Evolutionary conservation across 2,888 invertebrate species (phyloP).

Genomic region (Drosophila leonis): DNA sequence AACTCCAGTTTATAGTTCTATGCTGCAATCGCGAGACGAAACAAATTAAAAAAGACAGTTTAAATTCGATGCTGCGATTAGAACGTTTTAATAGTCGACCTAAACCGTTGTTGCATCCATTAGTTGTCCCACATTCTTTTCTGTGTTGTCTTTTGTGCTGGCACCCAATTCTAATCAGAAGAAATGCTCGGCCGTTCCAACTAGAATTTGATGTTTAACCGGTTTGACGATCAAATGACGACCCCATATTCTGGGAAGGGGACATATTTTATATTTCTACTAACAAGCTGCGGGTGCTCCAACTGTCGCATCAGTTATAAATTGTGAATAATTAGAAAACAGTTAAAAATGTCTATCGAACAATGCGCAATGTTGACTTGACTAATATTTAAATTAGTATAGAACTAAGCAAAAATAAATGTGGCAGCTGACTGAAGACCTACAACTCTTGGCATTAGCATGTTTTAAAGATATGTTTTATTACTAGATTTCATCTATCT

Average conservation of each 20-base stretch:
- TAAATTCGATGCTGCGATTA: conserved; percentile 2
- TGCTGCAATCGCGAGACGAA: conserved; percentile 43
- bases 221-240: conserved; percentile 31
- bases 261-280: not conserved
- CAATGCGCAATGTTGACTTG: conserved; percentile 6
- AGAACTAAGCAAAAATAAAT: not conserved
- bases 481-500: not conserved
- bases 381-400: not conserved
- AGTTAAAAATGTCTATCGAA: not conserved
- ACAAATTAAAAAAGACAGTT: not conserved
- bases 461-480: not conserved
- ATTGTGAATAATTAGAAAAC: not conserved
- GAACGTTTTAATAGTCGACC: conserved; percentile 15
- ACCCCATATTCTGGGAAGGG: not conserved
- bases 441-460: not conserved
- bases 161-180: conserved; percentile 27
- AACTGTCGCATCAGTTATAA: not conserved
- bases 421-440: not conserved
- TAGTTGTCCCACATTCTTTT: conserved; percentile 24
- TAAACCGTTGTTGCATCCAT: conserved; percentile 40
- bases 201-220: conserved; percentile 44
- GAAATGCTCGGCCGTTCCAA: conserved; percentile 9
- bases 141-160: not conserved
- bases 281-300: not conserved
- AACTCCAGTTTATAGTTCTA: conserved; percentile 51